Base-by-base conservation (phyloP, 1,140 invertebrate genomes). In the Drusus annulatus region DNA sequence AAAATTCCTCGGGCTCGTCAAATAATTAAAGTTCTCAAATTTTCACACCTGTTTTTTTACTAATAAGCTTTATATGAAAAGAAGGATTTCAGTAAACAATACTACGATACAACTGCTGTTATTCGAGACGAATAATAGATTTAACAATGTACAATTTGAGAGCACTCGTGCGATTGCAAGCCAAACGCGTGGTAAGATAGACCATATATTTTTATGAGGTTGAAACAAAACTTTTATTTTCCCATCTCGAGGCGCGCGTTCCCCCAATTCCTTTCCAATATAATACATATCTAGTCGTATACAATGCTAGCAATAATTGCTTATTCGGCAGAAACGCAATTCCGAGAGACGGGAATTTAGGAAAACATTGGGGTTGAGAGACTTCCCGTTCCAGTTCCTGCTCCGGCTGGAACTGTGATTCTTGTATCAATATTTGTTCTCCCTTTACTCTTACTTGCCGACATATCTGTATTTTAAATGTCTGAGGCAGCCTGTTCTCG, bases 141-240 rank as follows among this genome's bases (percentile, higher is more conserved):
- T 36, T 36, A 8, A 36, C 7, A 36, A 17, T 58, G 54, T 19
- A 58, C 21, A 58, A 58, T 58, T 21, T 17, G 56, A 60, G 56
- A 17, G n/a, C 56, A 17, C 56, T 60, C 56, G 56, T 60, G 56
- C 56, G 23, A 60, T 21, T 60, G 8, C 17, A 23, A 17, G 7
- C 56, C 19, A 15, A 60, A 23, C 19, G 56, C 56, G 56, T 19
- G 56, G 56, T 60, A 19, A 19, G 10, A 60, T 60, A 19, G 17
- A 60, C 23, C 2, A 17, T 60, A 60, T 60, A 60, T 1, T 45
- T 60, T 19, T 8, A 60, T 60, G 17, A 54, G 62, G 62, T 36
- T 51, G 50, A 78, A 77, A 77, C 56, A 77, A 77, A 77, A 78
- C 28, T 78, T 78, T 65, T 78, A 68, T 78, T 78, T 78, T 68